phyloP scores from a whole-genome alignment of 35 echinoderm and acorn worm species.

The Hemicentrotus pulcherrimus region DNA sequence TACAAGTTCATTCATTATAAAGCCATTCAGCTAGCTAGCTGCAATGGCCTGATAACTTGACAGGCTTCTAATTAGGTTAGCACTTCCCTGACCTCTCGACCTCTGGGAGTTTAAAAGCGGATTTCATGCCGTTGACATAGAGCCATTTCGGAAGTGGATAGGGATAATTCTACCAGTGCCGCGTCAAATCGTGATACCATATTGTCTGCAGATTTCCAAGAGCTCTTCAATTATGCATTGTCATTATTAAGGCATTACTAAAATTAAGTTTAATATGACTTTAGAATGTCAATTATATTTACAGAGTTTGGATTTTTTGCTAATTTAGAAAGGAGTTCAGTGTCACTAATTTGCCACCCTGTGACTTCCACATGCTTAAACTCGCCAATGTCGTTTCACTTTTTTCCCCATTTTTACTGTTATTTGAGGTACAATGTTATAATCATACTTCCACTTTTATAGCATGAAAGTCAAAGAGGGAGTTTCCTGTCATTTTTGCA shows the following conservation, averaged over 20 bases:
- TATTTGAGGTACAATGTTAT: too few relatives aligned
- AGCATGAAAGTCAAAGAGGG: too few relatives aligned
- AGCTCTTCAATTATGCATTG: constrained; percentile 17
- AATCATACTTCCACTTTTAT: too few relatives aligned
- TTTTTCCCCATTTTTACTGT: too few relatives aligned
- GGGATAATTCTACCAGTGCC: not conserved
- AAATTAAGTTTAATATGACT: not conserved
- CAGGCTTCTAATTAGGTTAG: not conserved
- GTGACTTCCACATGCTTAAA: too few relatives aligned
- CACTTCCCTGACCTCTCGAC: not conserved
- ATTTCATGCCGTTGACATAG: not conserved
- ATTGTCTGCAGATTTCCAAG: not conserved
- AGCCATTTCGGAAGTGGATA: not conserved
- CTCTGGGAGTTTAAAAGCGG: not conserved
- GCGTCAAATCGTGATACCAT: not conserved
- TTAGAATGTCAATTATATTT: too few relatives aligned
- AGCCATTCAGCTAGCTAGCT: not conserved
- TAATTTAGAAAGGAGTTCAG: too few relatives aligned
- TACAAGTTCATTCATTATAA: not conserved
- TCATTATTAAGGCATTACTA: not conserved
- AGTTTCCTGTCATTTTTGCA: too few relatives aligned
- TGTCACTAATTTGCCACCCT: too few relatives aligned
- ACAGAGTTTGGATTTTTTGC: too few relatives aligned
- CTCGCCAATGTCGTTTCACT: too few relatives aligned
- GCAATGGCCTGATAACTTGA: not conserved